These are phyloP conservation scores for Parapsyche elsis DNA, from an alignment of 1,140 invertebrate species.

Conservation along the genomic window DNA sequence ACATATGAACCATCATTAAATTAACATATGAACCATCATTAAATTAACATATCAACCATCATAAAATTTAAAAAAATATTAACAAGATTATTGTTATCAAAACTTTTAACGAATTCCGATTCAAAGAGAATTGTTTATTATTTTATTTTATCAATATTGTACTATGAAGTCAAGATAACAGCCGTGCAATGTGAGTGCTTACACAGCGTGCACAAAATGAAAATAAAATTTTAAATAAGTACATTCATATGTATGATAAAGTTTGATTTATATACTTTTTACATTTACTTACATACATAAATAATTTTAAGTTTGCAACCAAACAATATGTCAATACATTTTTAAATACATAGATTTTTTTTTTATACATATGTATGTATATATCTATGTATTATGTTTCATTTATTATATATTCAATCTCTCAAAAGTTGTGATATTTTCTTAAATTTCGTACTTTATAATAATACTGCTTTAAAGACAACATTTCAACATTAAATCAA, in stretches of 20 bases:
- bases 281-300: not conserved
- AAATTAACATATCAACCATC: no score
- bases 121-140: no score
- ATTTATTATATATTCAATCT: not conserved
- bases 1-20: no score
- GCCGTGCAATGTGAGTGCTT: constrained; percentile 52
- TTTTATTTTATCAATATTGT: constrained; percentile 29
- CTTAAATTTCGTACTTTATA: constrained; percentile 32
- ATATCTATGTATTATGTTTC: not conserved
- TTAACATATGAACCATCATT: no score
- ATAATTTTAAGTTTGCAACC: not conserved
- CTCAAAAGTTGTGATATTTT: constrained; percentile 25
- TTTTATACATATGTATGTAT: not conserved
- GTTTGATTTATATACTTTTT: not conserved
- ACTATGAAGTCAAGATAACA: constrained; percentile 23
- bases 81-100: no score
- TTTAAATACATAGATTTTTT: no score
- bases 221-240: constrained; percentile 20
- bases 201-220: constrained; percentile 53
- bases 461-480: constrained; percentile 16
- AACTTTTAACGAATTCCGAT: no score
- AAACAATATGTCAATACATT: not conserved
- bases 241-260: not conserved
- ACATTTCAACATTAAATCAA: constrained; percentile 24
- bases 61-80: no score